Conservation (phyloP, 2,113 vertebrate species). For the Hippocampus mohnikei region DNA sequence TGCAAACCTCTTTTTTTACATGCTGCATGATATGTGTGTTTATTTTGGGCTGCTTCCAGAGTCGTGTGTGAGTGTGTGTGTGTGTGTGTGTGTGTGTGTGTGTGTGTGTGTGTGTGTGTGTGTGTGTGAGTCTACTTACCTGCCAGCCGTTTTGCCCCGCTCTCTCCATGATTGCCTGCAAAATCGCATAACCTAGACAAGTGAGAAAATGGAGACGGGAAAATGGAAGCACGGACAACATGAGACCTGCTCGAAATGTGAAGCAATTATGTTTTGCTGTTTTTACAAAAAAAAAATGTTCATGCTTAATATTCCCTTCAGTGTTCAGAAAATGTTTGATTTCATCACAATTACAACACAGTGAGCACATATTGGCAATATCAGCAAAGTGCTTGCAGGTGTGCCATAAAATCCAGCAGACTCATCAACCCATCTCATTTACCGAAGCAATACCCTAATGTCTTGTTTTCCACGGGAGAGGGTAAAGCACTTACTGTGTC, state of each 20-base stretch:
- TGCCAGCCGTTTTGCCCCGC: slow-evolving; percentile 98
- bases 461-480: slow-evolving; percentile 4
- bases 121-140: slow-evolving; percentile 76
- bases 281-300: slow-evolving; percentile 4
- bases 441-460: slow-evolving; percentile 7
- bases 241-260: not conserved
- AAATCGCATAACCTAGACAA: slow-evolving; percentile 91
- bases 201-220: slow-evolving; percentile 34
- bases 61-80: slow-evolving; percentile 12
- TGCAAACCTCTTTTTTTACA: slow-evolving; percentile 2
- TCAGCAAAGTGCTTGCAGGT: slow-evolving; percentile 8
- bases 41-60: slow-evolving; percentile 27
- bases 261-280: slow-evolving; percentile 9
- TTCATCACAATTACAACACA: slow-evolving; percentile 4
- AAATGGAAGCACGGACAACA: slow-evolving; percentile 17
- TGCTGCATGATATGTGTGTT: not conserved
- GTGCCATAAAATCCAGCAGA: not conserved
- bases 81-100: slow-evolving; percentile 20
- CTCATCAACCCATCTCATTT: slow-evolving; percentile 15
- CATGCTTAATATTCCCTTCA: not conserved
- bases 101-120: slow-evolving; percentile 19
- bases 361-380: not conserved
- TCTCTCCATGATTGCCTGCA: slow-evolving; percentile 99
- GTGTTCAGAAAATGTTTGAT: slow-evolving; percentile 6
- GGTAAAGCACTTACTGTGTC: not conserved